These are phyloP conservation scores for Achroia grisella DNA, from an alignment of 1,140 invertebrate species.

Conservation along the genomic window DNA sequence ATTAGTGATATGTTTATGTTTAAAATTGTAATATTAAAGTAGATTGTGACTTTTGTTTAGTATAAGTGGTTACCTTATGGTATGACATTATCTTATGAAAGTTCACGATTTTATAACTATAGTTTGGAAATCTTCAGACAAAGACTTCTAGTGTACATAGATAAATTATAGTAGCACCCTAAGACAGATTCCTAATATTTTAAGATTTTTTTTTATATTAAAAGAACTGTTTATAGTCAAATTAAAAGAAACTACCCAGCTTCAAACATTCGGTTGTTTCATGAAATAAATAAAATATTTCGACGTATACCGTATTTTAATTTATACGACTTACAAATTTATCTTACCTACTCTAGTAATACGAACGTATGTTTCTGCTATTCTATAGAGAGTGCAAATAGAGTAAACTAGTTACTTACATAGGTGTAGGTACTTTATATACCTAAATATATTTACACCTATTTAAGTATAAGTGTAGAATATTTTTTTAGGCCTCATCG, in stretches of 20 bases:
- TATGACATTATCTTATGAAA: slow-evolving; percentile 4
- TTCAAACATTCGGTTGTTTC: slow-evolving; percentile 36
- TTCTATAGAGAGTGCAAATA: too few species aligned
- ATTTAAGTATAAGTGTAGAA: too few species aligned
- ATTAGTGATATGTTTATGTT: slow-evolving; percentile 48
- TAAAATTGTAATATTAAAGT: background rate
- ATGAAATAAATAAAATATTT: slow-evolving; percentile 37
- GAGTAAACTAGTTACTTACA: too few species aligned
- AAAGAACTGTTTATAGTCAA: slow-evolving; percentile 24
- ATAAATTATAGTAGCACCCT: slow-evolving; percentile 45
- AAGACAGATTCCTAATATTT: slow-evolving; percentile 68
- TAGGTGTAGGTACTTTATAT: too few species aligned
- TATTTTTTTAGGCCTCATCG: too few species aligned
- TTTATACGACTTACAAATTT: background rate
- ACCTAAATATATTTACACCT: too few species aligned
- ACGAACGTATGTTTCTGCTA: too few species aligned
- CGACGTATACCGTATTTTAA: background rate
- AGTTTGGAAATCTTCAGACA: slow-evolving; percentile 44
- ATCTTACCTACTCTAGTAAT: too few species aligned
- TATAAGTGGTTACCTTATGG: slow-evolving; percentile 9
- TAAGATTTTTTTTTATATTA: slow-evolving; percentile 39
- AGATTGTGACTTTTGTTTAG: slow-evolving; percentile 6
- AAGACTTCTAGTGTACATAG: slow-evolving; percentile 60
- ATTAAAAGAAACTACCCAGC: slow-evolving; percentile 29
- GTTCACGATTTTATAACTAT: slow-evolving; percentile 17